A percentile compares a stretch with the other conserved stretches of the same genome.
Conservation (phyloP, 1,140 invertebrate species). For the Chironomus tepperi region DNA sequence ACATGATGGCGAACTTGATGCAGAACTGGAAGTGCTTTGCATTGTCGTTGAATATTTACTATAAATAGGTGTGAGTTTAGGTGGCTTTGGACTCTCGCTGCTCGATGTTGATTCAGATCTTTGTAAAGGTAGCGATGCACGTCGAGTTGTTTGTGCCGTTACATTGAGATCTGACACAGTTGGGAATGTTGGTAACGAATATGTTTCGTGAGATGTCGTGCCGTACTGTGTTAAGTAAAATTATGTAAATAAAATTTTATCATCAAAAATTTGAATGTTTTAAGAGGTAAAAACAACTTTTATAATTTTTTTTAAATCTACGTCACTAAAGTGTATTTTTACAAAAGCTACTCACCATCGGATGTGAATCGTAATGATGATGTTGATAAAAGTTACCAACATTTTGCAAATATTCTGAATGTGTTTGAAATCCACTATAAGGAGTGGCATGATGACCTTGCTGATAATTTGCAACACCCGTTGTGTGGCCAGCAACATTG, state of each 20-base stretch:
- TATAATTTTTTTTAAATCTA: not conserved
- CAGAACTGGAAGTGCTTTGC: slow-evolving; percentile 55
- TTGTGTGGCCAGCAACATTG: slow-evolving; percentile 49
- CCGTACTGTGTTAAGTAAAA: slow-evolving; percentile 29
- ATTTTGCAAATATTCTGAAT: slow-evolving; percentile 26
- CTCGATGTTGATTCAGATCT: slow-evolving; percentile 66
- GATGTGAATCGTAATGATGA: slow-evolving; percentile 20
- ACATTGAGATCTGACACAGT: slow-evolving; percentile 49
- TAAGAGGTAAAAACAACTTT: not conserved
- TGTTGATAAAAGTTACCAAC: slow-evolving; percentile 38
- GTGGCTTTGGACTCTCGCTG: slow-evolving; percentile 53
- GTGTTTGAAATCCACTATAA: not conserved
- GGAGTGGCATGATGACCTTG: slow-evolving; percentile 24
- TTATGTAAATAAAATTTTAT: slow-evolving; percentile 20
- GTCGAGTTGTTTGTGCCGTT: slow-evolving; percentile 51
- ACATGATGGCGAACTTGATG: slow-evolving; percentile 55
- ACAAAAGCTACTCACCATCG: slow-evolving; percentile 15
- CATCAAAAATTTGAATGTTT: slow-evolving; percentile 25
- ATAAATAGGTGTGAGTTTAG: slow-evolving; percentile 36
- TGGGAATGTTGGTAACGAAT: slow-evolving; percentile 53
- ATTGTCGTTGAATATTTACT: slow-evolving; percentile 42
- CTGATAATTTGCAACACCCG: slow-evolving; percentile 34
- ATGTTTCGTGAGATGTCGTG: slow-evolving; percentile 44
- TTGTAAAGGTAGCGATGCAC: slow-evolving; percentile 63
- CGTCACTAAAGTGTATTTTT: too few species aligned